phyloP scores from a whole-genome alignment of 1,140 invertebrate species.

The Colletes latitarsis region DNA sequence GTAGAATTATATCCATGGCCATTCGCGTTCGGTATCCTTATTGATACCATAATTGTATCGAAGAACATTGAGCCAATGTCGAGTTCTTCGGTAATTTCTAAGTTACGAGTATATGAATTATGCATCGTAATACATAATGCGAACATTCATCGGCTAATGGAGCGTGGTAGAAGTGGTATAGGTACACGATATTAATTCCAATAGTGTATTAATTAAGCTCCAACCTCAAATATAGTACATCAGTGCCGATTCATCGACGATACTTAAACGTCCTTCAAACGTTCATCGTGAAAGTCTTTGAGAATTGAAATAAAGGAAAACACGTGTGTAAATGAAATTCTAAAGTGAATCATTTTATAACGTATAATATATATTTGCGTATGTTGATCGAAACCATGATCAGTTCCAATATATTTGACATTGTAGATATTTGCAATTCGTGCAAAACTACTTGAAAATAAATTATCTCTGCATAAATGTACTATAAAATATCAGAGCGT shows the following conservation, averaged over 20 bases:
- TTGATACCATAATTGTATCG: background rate
- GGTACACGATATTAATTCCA: constrained; percentile 18
- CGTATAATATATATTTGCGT: too few relatives aligned
- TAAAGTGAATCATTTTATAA: too few relatives aligned
- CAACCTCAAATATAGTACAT: background rate
- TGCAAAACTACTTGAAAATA: too few relatives aligned
- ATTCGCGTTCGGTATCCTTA: background rate
- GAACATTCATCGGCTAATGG: constrained; percentile 5
- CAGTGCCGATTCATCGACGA: too few relatives aligned
- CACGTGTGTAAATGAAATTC: too few relatives aligned
- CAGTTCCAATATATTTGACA: too few relatives aligned
- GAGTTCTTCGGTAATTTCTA: constrained; percentile 10
- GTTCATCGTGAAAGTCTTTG: background rate
- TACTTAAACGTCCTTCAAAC: constrained; percentile 3
- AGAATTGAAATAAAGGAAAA: background rate
- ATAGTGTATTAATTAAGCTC: constrained; percentile 24
- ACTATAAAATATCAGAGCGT: too few relatives aligned
- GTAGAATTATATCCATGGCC: too few relatives aligned
- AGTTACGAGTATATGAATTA: constrained; percentile 23
- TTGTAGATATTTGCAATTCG: too few relatives aligned
- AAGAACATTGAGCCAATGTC: background rate
- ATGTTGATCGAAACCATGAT: too few relatives aligned
- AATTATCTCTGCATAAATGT: too few relatives aligned
- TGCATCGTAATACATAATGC: constrained; percentile 9
- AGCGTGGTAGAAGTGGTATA: constrained; percentile 28